Percentiles rank a stretch among this genome's conserved stretches.
phyloP scores from a whole-genome alignment of 2,113 vertebrate species.

The Catharus minimus region DNA sequence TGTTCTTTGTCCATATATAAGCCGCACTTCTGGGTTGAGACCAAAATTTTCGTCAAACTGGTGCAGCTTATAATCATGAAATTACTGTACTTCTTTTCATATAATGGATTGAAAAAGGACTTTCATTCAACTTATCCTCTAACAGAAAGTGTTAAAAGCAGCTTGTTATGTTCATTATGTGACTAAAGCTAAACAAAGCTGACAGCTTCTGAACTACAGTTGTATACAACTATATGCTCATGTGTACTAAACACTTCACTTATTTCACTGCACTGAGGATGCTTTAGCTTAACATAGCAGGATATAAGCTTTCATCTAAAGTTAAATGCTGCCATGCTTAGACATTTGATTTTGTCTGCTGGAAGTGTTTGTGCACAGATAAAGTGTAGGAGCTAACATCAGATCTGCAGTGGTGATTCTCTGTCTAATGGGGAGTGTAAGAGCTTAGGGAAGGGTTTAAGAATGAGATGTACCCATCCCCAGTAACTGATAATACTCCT shows the following conservation, averaged over 20 bases:
- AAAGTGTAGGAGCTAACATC: not conserved
- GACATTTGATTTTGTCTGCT: not conserved
- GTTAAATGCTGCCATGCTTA: not conserved
- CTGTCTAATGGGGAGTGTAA: rapidly evolving
- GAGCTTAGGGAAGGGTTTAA: not conserved
- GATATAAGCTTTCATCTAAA: not conserved
- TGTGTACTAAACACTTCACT: not conserved
- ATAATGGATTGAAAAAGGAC: not conserved
- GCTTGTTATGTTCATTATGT: not conserved
- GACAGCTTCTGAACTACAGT: not conserved
- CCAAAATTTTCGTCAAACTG: too few relatives aligned
- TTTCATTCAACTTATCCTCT: not conserved
- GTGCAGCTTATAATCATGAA: too few relatives aligned
- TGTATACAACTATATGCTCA: not conserved
- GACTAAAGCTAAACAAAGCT: not conserved
- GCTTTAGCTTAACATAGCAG: not conserved
- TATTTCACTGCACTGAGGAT: not conserved
- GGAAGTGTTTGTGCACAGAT: not conserved
- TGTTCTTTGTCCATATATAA: too few relatives aligned
- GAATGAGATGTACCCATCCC: not conserved
- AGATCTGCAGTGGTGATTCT: not conserved
- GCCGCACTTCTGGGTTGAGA: too few relatives aligned
- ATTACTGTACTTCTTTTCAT: not conserved
- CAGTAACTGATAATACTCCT: not conserved
- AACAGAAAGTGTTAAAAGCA: not conserved